Evolutionary conservation across 2,888 invertebrate species (phyloP), one percentile per base, ranked within the genome.

Genomic region (Branchipolynoe longqiensis): DNA sequence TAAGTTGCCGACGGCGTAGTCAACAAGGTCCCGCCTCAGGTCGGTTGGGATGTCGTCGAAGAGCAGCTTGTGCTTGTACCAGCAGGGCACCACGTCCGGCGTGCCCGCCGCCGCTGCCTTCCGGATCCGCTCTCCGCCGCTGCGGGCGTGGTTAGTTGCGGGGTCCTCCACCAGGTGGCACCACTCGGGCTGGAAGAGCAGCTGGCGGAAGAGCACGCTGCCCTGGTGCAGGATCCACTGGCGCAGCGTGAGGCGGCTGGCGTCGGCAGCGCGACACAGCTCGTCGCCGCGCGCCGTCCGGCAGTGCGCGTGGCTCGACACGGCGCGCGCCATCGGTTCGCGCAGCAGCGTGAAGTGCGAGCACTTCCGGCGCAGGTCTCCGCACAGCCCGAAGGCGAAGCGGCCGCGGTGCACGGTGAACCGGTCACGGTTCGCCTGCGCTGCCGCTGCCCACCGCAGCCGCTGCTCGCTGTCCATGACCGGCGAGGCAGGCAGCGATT

Each of bases 241-340:
- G 25, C 82, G n/a, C 22, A 85, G 62, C 38, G 40, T 81, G 36
- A 85, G 40, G 6, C 82, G 40, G 36, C 82, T 85, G 40, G 85
- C 85, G 36, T 85, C 82, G 6, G n/a, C 40, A 31, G 59, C 85
- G 6, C 82, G 64, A 58, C 88, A 88, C 85, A 87, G 59, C 84
- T 88, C 88, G 54, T 88, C 87, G 0, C 81, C 85, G 8, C 82
- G 41, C 1, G 85, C 87, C n/a, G 62, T 64, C 64, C 87, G 85
- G 54, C 88, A 88, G 62, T 88, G 85, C n/a, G 84, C 41, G 82
- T 87, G 85, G 56, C 87, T 88, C 4, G 88, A 87, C 1, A 87
- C 38, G 0, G 88, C 88, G 12, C 88, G 86, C 18, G 82, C 64
- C 85, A 88, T 56, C 4, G 88, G 88, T n/a, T 88, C 87, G 6